Conservation (phyloP, 2,888 invertebrate genomes). For the Hetaerina titia region DNA sequence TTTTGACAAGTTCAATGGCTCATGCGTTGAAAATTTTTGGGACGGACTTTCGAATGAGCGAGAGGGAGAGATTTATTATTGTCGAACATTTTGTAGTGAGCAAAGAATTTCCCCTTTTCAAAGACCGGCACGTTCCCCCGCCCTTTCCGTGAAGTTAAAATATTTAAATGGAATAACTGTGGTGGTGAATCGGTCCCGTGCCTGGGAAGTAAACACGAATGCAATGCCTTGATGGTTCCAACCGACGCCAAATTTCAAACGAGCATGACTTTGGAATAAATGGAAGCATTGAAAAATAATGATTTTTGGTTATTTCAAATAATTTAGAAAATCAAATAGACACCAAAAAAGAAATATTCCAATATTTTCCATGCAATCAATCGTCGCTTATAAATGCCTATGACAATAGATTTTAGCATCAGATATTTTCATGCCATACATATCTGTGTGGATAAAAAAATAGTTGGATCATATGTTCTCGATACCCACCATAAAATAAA, state of each 20-base stretch:
- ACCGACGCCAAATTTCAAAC: neutral
- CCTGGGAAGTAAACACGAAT: neutral
- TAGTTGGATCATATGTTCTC: too few relatives aligned
- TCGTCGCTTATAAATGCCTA: too few relatives aligned
- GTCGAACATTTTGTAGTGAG: neutral
- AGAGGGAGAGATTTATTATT: neutral
- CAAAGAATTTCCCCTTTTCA: neutral
- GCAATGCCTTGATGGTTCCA: neutral
- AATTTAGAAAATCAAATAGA: too few relatives aligned
- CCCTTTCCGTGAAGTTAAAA: neutral
- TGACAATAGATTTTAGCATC: too few relatives aligned
- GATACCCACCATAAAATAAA: too few relatives aligned
- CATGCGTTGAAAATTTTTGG: constrained; percentile 23
- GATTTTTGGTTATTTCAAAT: too few relatives aligned
- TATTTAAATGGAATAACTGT: neutral
- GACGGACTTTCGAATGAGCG: neutral
- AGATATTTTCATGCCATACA: too few relatives aligned
- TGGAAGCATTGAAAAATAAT: too few relatives aligned
- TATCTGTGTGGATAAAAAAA: too few relatives aligned
- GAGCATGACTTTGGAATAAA: neutral
- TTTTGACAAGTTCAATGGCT: constrained; percentile 44
- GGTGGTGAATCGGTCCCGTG: neutral
- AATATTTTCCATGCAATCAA: too few relatives aligned
- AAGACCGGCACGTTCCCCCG: neutral
- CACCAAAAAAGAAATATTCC: too few relatives aligned